Evolutionary conservation across 2,888 invertebrate genomes (phyloP), one percentile per base, ranked within the genome.

Genomic region (Epirrhoe alternata): DNA sequence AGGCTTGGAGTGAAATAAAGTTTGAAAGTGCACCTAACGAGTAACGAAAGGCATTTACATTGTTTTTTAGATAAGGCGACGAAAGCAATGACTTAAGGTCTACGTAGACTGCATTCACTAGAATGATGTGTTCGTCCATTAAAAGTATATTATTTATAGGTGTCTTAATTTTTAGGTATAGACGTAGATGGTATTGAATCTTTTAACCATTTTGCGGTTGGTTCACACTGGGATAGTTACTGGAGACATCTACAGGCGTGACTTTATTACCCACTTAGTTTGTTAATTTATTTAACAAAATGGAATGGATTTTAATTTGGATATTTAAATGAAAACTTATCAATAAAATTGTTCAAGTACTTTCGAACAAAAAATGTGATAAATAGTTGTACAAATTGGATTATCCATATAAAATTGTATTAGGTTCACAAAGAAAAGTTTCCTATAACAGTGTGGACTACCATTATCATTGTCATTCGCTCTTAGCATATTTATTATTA

Each of bases 61-160:
- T 66, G 61, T 66, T 65, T 52, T 55, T 53, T 70, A 69, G 62
- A 63, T 83, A 81, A 83, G 80, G 83, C 85, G 83, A 85, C 84
- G 81, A 83, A 90, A 90, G 87, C 88, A 89, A 92, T 91, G 86
- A 89, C 87, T 87, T 81, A 80, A 86, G 82, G 83, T 88, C 79
- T 85, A 81, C 83, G 87, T 91, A 92, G 92, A 93, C 93, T 92
- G 92, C 90, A 92, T 91, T 92, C 90, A 82, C 85, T 90, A 82
- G 90, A 92, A 91, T 91, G 90, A 88, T 85, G 88, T 93, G 93
- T 93, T 93, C 92, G 92, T 93, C 93, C 92, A 92, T 89, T 90
- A 82, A 85, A 84, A 86, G 88, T 84, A 85, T 80, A 81, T 85
- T 84, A 87, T 89, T 71, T 89, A 86, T 88, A 88, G 84, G 77